phyloP scores from a whole-genome alignment of 2,113 vertebrate species.

The Coturnix japonica region DNA sequence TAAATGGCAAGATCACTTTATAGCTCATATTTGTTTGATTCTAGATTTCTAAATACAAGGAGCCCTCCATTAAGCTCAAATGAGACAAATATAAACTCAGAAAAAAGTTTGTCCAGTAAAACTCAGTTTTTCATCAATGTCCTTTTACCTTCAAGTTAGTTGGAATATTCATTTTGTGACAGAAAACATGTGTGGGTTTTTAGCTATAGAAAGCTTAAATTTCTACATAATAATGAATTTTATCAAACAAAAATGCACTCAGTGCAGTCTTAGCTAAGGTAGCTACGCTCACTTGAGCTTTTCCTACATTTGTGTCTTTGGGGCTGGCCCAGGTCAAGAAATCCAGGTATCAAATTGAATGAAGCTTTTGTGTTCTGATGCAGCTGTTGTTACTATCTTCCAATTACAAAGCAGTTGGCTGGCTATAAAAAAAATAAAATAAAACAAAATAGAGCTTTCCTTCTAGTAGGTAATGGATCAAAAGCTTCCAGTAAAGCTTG shows the following conservation, averaged over 20 bases:
- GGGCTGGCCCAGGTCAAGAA: background rate
- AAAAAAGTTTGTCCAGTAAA: background rate
- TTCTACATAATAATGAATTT: constrained; percentile 9
- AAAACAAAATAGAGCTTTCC: background rate
- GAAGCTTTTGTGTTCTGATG: background rate
- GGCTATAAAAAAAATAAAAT: background rate
- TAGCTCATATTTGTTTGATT: background rate
- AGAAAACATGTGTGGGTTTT: background rate
- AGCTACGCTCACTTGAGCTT: background rate
- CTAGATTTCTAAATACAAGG: background rate
- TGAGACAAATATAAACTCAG: background rate
- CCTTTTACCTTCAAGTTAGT: background rate
- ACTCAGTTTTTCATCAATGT: background rate
- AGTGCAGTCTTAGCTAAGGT: background rate
- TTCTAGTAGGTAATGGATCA: background rate
- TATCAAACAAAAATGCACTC: constrained; percentile 12
- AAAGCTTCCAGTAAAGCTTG: background rate
- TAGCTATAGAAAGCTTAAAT: background rate
- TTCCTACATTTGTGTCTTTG: constrained; percentile 33
- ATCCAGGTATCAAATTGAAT: background rate
- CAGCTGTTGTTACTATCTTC: background rate
- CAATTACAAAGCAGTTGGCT: background rate
- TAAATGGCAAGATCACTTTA: background rate
- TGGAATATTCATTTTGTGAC: background rate
- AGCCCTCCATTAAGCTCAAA: background rate